Conservation (phyloP, 2,113 vertebrate species). For the Castor canadensis region DNA sequence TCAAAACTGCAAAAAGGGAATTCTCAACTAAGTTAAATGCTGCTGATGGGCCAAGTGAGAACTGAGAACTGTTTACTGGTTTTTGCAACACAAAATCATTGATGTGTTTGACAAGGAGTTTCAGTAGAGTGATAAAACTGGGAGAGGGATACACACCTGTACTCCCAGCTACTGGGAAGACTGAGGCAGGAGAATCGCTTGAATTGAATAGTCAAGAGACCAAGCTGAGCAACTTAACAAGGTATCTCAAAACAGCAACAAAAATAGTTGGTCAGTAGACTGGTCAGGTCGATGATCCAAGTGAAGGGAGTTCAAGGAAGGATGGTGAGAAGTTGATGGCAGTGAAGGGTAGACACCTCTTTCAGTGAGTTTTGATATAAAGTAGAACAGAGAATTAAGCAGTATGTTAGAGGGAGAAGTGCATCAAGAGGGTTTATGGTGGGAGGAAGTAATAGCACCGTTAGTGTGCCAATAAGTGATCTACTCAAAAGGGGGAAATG, state of each 20-base stretch:
- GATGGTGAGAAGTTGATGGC: not conserved
- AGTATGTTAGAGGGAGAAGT: not conserved
- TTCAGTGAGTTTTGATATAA: not conserved
- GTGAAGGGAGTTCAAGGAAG: not conserved
- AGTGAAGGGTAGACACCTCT: not conserved
- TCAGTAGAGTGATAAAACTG: not conserved
- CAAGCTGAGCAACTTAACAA: no score
- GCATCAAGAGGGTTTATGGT: not conserved
- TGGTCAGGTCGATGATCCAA: not conserved
- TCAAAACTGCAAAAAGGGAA: not conserved
- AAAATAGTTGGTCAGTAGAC: no score
- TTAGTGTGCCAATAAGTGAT: not conserved
- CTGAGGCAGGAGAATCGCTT: no score
- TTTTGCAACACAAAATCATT: not conserved
- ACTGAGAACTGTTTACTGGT: not conserved
- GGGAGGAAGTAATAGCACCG: not conserved
- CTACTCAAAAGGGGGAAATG: not conserved
- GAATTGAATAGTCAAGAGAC: no score
- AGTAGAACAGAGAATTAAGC: not conserved
- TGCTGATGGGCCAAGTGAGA: not conserved
- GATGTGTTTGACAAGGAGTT: not conserved
- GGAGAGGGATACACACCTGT: not conserved
- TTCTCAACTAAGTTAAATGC: not conserved
- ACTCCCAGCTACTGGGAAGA: no score
- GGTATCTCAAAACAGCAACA: no score